Conservation (phyloP, 2,113 vertebrate genomes). For the Dipodomys spectabilis region DNA sequence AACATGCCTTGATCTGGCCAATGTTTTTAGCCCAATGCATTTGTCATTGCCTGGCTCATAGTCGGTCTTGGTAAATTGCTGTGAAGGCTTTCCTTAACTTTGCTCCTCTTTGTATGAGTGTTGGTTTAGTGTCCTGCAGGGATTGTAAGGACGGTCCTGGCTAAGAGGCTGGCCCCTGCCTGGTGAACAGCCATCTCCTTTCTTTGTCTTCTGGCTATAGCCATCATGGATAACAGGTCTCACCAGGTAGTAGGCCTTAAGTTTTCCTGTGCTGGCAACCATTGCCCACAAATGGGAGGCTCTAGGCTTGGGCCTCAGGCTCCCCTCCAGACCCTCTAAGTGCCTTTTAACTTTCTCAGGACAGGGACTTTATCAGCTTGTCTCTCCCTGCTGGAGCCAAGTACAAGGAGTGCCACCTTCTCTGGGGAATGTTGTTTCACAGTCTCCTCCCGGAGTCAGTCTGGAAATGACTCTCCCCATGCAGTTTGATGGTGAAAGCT, state of each 20-base stretch:
- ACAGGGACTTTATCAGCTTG: neutral
- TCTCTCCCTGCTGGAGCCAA: neutral
- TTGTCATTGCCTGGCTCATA: neutral
- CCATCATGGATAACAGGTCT: neutral
- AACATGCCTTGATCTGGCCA: neutral
- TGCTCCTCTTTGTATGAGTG: neutral
- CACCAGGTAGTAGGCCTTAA: neutral
- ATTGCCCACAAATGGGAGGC: neutral
- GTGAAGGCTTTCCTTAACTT: neutral
- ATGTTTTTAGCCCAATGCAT: neutral
- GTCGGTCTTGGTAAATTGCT: neutral
- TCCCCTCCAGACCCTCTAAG: neutral
- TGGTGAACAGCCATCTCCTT: neutral
- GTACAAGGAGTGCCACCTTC: neutral
- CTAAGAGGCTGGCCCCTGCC: neutral
- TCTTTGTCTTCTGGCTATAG: neutral
- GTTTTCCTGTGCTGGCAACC: neutral
- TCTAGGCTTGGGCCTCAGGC: neutral
- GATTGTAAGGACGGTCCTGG: neutral
- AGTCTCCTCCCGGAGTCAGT: neutral
- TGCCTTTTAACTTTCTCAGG: neutral
- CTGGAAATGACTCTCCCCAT: neutral
- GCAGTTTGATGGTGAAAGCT: neutral
- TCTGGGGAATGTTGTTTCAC: neutral
- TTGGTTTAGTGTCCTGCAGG: accelerated